phyloP scores from a whole-genome alignment of 2,888 invertebrate species.

The Choristoneura rosaceana region DNA sequence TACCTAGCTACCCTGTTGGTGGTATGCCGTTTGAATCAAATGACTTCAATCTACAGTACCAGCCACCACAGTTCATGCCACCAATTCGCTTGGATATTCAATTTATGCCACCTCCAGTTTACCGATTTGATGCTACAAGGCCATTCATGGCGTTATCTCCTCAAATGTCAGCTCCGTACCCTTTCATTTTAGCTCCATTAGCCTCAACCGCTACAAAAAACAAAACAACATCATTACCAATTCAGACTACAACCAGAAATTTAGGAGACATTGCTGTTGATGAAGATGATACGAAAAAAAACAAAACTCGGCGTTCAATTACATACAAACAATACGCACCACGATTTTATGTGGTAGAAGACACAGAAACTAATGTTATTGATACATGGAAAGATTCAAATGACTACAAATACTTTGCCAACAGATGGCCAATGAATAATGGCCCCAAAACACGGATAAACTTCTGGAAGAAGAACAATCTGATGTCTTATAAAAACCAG shows the following conservation, averaged over 20 bases:
- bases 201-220: not conserved
- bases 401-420: not conserved
- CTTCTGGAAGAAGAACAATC: not conserved
- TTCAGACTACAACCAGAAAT: not conserved
- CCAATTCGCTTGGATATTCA: not conserved
- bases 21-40: conserved; percentile 1
- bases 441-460: not conserved
- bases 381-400: not conserved
- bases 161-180: not conserved
- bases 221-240: not conserved
- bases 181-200: not conserved
- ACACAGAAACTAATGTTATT: conserved; percentile 10
- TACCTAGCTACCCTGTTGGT: not conserved
- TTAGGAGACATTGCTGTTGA: no score
- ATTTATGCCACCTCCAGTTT: not conserved
- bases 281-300: not conserved
- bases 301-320: not conserved
- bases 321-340: not conserved
- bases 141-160: not conserved
- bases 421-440: not conserved
- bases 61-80: not conserved
- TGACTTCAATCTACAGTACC: not conserved
- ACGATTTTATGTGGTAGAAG: not conserved
- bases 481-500: not conserved
- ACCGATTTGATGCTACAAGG: not conserved